Evolutionary conservation across 2,113 vertebrate genomes (phyloP).

Genomic region (Lycocorax pyrrhopterus): DNA sequence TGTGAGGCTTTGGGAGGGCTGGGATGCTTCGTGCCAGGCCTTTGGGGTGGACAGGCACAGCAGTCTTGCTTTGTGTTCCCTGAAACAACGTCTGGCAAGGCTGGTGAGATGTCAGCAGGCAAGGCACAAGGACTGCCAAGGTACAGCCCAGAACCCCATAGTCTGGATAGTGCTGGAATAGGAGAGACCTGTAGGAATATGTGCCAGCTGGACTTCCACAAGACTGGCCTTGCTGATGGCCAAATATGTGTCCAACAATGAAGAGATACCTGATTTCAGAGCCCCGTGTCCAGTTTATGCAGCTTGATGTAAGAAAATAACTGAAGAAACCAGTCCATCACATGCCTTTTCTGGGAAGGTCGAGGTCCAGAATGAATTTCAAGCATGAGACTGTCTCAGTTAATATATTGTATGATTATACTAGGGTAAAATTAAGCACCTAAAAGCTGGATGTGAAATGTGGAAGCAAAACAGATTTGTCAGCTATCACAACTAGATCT

Average conservation of each 20-base stretch:
- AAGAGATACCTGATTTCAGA: neutral
- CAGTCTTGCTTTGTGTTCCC: neutral
- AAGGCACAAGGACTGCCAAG: neutral
- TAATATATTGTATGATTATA: neutral
- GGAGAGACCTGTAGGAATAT: neutral
- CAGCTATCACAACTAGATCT: neutral
- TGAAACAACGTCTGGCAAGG: neutral
- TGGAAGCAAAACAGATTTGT: neutral
- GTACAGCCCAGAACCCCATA: neutral
- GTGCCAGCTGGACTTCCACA: neutral
- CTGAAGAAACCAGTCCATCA: neutral
- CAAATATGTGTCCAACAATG: accelerated
- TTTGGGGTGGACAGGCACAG: neutral
- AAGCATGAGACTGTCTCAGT: neutral
- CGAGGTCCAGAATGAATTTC: accelerated
- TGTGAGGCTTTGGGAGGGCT: neutral
- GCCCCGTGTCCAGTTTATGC: neutral
- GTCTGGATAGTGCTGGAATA: neutral
- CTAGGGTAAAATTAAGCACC: neutral
- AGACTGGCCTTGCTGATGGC: neutral
- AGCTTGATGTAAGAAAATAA: neutral
- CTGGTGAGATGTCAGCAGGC: neutral
- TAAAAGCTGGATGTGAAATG: neutral
- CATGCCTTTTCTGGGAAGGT: neutral
- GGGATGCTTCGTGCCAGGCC: neutral